phyloP scores from a whole-genome alignment of 2,888 invertebrate species.

The Andrena bucephala region DNA sequence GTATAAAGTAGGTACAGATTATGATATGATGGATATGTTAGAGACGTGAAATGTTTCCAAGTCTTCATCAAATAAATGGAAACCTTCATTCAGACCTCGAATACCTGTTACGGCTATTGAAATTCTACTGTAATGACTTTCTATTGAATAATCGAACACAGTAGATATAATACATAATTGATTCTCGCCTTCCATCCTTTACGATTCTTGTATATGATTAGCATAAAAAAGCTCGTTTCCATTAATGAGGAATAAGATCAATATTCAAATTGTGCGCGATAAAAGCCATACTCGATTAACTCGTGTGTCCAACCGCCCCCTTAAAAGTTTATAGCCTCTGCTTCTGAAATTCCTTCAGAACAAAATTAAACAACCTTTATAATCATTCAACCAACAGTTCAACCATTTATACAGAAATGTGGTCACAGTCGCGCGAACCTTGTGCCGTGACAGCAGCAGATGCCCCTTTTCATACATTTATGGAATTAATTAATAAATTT shows the following conservation, averaged over 20 bases:
- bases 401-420: not conserved
- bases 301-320: not conserved
- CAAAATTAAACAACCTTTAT: not conserved
- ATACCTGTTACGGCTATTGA: slow-evolving; percentile 2
- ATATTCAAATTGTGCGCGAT: not conserved
- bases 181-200: not conserved
- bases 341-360: not conserved
- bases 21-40: too few relatives aligned
- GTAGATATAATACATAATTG: not conserved
- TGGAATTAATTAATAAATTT: not conserved
- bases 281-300: too few relatives aligned
- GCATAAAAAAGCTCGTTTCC: not conserved
- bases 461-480: not conserved
- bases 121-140: not conserved
- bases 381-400: not conserved
- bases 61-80: not conserved
- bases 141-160: not conserved
- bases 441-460: not conserved
- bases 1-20: too few relatives aligned
- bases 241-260: slow-evolving; percentile 20
- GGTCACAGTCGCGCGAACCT: not conserved
- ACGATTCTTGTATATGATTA: not conserved
- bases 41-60: too few relatives aligned
- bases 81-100: not conserved
- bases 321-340: not conserved